Evolutionary conservation across 2,888 invertebrate genomes (phyloP), one percentile per base, ranked within the genome.

Genomic region (Cotesia congregata): DNA sequence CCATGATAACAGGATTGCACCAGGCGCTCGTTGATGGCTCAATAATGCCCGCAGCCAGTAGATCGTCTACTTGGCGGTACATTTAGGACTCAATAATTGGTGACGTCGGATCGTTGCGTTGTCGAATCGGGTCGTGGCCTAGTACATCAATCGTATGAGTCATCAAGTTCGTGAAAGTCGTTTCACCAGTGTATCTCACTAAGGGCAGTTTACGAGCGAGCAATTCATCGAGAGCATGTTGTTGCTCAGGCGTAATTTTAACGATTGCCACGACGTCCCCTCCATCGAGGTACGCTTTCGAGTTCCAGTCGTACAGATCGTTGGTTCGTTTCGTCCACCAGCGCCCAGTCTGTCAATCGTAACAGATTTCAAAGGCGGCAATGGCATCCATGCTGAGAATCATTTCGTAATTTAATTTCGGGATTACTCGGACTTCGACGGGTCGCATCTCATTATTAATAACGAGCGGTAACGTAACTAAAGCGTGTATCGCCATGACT

Each of bases 11-110:
- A 0, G 84, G 83, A 5, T 84, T 86, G 9, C 80, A 81, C 83
- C 83, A 86, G 2, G 80, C 72, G 30, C 74, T 76, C 0, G 62
- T 6, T 0, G 70, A 75, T 0, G 62, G 74, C 20, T 78, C 64
- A 0, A 88, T 83, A 0, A 87, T 82, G 0, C 81, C 85, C 0
- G 79, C n/a, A 1, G 39, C 67, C 0, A 88, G 59, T 86, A 88
- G 86, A 1, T 82, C 72, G 0, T 62, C 17, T 6, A 62, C 62
- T n/a, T 62, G 30, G 30, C 3, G 30, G 30, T 3, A 3, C 30
- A 30, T 30, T 3, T 30, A 2, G 30, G 2, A 1, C 3, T 30
- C 30, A 3, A 30, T 30, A 0, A 30, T 30, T 0, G 3, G 30
- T 6, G 9, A 41, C 1, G 41, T 41, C 41, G 7, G 41, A 0